A percentile compares a stretch with the other conserved stretches of the same genome.
Evolutionary conservation across 2,888 invertebrate species (phyloP).

Genomic region (Protonemura montana): DNA sequence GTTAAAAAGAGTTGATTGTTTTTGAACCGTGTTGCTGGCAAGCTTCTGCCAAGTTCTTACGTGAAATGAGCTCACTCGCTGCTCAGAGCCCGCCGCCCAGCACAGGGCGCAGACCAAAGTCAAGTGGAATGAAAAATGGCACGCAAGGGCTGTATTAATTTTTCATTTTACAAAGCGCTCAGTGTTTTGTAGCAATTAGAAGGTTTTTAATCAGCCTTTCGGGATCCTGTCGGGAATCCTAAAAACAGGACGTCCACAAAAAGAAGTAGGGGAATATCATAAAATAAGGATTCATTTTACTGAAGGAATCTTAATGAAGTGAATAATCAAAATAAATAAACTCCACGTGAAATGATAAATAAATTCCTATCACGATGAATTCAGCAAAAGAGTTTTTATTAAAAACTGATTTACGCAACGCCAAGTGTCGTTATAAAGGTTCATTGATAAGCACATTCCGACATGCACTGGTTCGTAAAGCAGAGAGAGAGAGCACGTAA

Average conservation of each 20-base stretch:
- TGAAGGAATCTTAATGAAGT: neutral
- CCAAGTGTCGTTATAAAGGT: neutral
- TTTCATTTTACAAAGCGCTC: slow-evolving; percentile 44
- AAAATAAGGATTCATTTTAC: neutral
- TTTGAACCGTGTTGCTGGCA: slow-evolving; percentile 2
- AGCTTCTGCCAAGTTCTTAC: slow-evolving; percentile 24
- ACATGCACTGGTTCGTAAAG: neutral
- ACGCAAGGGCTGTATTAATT: slow-evolving; percentile 44
- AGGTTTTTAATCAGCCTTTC: slow-evolving; percentile 47
- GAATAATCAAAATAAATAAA: too few species aligned
- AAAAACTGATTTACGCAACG: too few species aligned
- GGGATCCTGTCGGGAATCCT: neutral
- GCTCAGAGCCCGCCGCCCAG: too few species aligned
- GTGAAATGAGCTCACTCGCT: slow-evolving; percentile 34
- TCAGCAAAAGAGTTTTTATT: too few species aligned
- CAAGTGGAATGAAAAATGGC: slow-evolving; percentile 42
- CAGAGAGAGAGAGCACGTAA: neutral
- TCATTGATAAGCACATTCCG: neutral
- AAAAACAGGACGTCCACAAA: slow-evolving; percentile 40
- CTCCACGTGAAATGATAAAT: too few species aligned
- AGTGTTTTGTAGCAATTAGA: slow-evolving; percentile 48
- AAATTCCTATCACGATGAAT: too few species aligned
- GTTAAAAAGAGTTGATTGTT: slow-evolving; percentile 42
- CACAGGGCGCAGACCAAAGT: too few species aligned
- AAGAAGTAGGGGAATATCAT: slow-evolving; percentile 13